phyloP scores from a whole-genome alignment of 2,797 vertebrate genomes.

The Gymnoscopelus microlampas region DNA sequence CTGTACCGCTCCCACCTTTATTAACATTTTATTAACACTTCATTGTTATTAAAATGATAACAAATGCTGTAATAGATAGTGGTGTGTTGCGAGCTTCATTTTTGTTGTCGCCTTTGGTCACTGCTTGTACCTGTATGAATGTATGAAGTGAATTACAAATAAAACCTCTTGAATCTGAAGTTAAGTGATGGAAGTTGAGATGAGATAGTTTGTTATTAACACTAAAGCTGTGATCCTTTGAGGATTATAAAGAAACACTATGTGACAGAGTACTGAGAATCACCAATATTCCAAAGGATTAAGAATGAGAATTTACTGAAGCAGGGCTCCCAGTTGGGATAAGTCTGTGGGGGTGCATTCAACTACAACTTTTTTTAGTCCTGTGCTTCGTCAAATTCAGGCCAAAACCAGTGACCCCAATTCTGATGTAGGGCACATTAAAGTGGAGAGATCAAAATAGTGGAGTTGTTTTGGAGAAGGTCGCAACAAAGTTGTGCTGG shows the following conservation, averaged over 20 bases:
- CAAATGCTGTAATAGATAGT: too few species aligned
- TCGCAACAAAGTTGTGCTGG: too few species aligned
- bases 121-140: too few species aligned
- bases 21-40: too few species aligned
- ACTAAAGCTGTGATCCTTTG: conserved; percentile 26
- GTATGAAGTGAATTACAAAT: too few species aligned
- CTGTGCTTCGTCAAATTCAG: conserved; percentile 45
- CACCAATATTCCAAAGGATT: conserved; percentile 60
- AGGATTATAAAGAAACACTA: conserved; percentile 54
- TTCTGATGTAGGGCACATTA: conserved; percentile 2
- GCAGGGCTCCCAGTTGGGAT: conserved; percentile 48
- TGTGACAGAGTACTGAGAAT: conserved; percentile 36
- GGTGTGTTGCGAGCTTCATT: too few species aligned
- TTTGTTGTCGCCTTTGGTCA: too few species aligned
- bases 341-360: conserved; percentile 63
- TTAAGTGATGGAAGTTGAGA: background rate
- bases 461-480: too few species aligned
- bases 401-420: background rate
- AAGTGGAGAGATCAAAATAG: too few species aligned
- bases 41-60: too few species aligned
- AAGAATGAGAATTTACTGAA: conserved; percentile 59
- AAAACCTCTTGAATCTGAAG: too few species aligned
- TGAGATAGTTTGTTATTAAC: conserved; percentile 20
- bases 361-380: conserved; percentile 48
- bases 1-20: too few species aligned